Percentiles rank a stretch among this genome's conserved stretches.
phyloP scores from a whole-genome alignment of 1,140 invertebrate species.

The Diabrotica virgifera region DNA sequence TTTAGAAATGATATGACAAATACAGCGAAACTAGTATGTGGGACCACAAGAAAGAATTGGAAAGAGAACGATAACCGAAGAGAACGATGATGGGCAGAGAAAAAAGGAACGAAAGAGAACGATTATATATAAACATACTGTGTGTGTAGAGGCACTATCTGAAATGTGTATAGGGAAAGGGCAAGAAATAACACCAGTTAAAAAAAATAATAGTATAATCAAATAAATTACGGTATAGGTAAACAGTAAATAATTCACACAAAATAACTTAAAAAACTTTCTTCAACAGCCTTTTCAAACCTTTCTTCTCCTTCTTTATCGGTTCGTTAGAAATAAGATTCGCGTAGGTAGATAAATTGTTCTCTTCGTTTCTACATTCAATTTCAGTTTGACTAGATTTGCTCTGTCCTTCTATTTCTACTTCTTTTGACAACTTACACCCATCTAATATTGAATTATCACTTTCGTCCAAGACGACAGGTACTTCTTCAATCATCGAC shows the following conservation, averaged over 20 bases:
- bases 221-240: background rate
- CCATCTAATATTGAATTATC: slow-evolving; percentile 40
- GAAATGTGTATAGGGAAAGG: background rate
- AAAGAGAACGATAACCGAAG: too few relatives aligned
- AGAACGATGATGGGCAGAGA: too few relatives aligned
- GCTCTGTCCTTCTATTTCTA: slow-evolving; percentile 14
- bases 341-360: slow-evolving; percentile 27
- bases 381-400: slow-evolving; percentile 26
- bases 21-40: too few relatives aligned
- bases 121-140: background rate
- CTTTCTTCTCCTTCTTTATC: slow-evolving; percentile 41
- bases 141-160: background rate
- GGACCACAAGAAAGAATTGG: too few relatives aligned
- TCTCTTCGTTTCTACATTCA: slow-evolving; percentile 9
- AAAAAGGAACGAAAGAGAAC: background rate
- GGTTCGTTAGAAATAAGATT: slow-evolving; percentile 13
- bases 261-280: slow-evolving; percentile 37
- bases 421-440: slow-evolving; percentile 18
- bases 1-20: too few relatives aligned
- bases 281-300: slow-evolving; percentile 43
- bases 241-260: background rate
- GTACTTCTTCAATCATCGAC: slow-evolving; percentile 38
- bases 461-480: slow-evolving; percentile 44
- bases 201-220: slow-evolving; percentile 1
- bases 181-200: background rate